Percentiles rank a stretch among this genome's conserved stretches.
phyloP scores from a whole-genome alignment of 2,888 invertebrate species.

The Archaeoteleia sp. region DNA sequence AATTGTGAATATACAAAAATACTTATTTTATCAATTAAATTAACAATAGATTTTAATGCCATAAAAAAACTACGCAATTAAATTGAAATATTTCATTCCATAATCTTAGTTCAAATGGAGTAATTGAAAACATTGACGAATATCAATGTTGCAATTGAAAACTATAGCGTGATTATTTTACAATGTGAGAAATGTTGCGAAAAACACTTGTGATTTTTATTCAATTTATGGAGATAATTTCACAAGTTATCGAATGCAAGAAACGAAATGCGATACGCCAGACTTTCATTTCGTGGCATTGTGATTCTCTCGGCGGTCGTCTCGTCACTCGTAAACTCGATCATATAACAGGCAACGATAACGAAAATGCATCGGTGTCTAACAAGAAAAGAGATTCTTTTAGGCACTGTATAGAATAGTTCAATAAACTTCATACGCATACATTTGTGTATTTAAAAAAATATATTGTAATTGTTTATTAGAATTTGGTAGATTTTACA shows the following conservation, averaged over 20 bases:
- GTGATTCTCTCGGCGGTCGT: conserved; percentile 48
- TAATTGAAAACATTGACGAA: too few species aligned
- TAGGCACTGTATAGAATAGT: too few species aligned
- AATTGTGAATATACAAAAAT: too few species aligned
- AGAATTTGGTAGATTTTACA: too few species aligned
- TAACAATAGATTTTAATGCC: too few species aligned
- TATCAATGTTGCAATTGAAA: conserved; percentile 45
- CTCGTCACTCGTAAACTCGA: conserved; percentile 60
- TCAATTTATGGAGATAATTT: conserved; percentile 47
- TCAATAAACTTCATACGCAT: too few species aligned
- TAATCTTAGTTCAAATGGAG: too few species aligned
- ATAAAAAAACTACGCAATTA: too few species aligned
- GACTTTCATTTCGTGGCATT: conserved; percentile 49
- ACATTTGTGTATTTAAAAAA: too few species aligned
- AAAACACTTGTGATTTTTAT: conserved; percentile 46
- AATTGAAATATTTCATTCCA: too few species aligned
- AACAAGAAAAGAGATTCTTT: conserved; percentile 30
- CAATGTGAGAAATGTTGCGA: conserved; percentile 45
- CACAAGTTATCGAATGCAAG: conserved; percentile 48
- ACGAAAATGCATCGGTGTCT: conserved; percentile 52
- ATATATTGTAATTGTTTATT: too few species aligned
- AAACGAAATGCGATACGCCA: conserved; percentile 48
- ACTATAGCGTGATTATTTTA: conserved; percentile 39
- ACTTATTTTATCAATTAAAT: too few species aligned
- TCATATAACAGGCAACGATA: conserved; percentile 62